Evolutionary conservation across 2,797 vertebrate species (phyloP).

Genomic region (Synanceia verrucosa): DNA sequence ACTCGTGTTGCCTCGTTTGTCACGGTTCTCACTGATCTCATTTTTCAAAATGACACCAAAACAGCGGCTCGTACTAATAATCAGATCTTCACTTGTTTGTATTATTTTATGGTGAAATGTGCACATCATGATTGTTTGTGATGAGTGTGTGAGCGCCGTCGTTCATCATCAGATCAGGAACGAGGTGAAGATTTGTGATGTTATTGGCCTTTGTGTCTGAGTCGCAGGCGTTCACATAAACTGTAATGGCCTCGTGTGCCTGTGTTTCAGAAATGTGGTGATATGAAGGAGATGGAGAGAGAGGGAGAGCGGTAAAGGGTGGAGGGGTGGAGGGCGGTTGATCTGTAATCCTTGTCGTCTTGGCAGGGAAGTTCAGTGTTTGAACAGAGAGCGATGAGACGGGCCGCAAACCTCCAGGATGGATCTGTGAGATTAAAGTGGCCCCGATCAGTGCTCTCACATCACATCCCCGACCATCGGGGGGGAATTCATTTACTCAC

Average conservation of each 20-base stretch:
- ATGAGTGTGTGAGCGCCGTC: slow-evolving; percentile 8
- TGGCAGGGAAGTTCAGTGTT: slow-evolving; percentile 78
- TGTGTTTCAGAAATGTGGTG: slow-evolving; percentile 37
- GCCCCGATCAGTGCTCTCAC: slow-evolving; percentile 73
- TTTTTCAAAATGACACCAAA: slow-evolving; percentile 70
- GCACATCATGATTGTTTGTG: slow-evolving; percentile 15
- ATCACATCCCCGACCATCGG: slow-evolving; percentile 75
- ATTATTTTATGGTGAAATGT: slow-evolving; percentile 45
- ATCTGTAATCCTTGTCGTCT: slow-evolving; percentile 73
- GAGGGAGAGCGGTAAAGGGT: no score
- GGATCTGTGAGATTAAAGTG: slow-evolving; percentile 81
- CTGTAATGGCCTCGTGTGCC: slow-evolving; percentile 13
- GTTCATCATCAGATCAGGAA: slow-evolving; percentile 30
- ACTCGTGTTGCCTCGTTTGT: slow-evolving; percentile 66
- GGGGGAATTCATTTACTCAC: slow-evolving; percentile 79
- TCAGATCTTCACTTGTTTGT: slow-evolving; percentile 53
- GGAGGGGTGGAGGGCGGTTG: slow-evolving; percentile 29
- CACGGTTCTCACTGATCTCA: slow-evolving; percentile 61
- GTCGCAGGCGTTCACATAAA: slow-evolving; percentile 22
- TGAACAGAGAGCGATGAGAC: slow-evolving; percentile 77
- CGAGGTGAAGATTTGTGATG: slow-evolving; percentile 16
- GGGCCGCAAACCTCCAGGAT: slow-evolving; percentile 75
- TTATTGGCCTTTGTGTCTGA: slow-evolving; percentile 14
- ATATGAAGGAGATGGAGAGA: slow-evolving; percentile 33
- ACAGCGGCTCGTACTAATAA: slow-evolving; percentile 38